Percentiles rank a stretch among this genome's conserved stretches.
Conservation (phyloP, 2,113 vertebrate species). For the Eira barbara region DNA sequence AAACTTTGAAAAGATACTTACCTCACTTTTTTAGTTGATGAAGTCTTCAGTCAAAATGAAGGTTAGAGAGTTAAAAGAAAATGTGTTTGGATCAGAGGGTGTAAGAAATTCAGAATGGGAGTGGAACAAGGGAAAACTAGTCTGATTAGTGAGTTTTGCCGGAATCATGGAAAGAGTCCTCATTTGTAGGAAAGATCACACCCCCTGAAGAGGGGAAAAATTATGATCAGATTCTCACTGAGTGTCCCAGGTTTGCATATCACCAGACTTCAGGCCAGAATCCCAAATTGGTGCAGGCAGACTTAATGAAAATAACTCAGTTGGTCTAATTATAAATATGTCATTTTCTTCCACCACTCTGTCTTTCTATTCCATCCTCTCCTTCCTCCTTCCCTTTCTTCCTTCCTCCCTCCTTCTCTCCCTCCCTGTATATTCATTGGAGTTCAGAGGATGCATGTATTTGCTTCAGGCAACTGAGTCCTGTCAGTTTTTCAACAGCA, state of each 20-base stretch:
- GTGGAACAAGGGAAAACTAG: neutral
- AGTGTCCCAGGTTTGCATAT: neutral
- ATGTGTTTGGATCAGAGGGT: neutral
- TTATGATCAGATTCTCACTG: neutral
- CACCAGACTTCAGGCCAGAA: neutral
- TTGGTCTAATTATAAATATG: neutral
- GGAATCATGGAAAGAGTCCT: neutral
- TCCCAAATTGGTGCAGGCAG: neutral
- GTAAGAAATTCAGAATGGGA: neutral
- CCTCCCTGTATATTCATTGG: neutral
- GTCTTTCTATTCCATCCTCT: neutral
- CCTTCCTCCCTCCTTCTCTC: neutral
- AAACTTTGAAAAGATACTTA: neutral
- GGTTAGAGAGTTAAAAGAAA: neutral
- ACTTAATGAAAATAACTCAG: neutral
- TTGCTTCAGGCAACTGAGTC: slow-evolving; percentile 21
- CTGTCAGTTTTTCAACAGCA: neutral
- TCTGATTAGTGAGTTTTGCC: neutral
- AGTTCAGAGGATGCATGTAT: neutral
- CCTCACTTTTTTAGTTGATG: neutral
- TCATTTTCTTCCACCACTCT: neutral
- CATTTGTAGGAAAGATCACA: neutral
- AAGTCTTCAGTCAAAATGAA: neutral
- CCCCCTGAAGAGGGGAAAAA: neutral
- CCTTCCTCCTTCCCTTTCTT: neutral